Percentiles rank a stretch among this genome's conserved stretches.
phyloP scores from a whole-genome alignment of 2,797 vertebrate species.

The Prionace glauca region DNA sequence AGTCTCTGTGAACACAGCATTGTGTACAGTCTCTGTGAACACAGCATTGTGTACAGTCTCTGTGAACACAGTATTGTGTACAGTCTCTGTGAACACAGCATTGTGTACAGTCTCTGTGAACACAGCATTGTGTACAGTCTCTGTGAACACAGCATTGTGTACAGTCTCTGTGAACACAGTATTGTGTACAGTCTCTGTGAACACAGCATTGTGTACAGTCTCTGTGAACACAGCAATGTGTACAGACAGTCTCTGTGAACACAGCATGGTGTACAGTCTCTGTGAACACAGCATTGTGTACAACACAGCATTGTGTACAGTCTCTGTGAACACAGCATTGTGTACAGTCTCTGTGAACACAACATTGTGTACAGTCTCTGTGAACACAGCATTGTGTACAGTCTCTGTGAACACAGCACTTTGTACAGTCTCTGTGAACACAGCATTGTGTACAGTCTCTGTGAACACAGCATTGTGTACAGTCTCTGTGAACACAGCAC shows the following conservation, averaged over 20 bases:
- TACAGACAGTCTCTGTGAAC: not conserved
- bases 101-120: not conserved
- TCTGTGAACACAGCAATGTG: not conserved
- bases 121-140: not conserved
- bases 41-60: not conserved
- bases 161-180: not conserved
- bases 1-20: not conserved
- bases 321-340: not conserved
- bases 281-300: not conserved
- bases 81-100: no score
- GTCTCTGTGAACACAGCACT: not conserved
- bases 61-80: not conserved
- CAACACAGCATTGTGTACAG: not conserved
- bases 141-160: not conserved
- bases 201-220: not conserved
- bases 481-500: not conserved
- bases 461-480: not conserved
- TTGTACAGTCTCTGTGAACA: not conserved
- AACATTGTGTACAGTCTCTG: not conserved
- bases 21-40: not conserved
- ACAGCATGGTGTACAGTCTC: not conserved
- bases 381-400: not conserved
- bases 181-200: not conserved
- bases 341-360: not conserved
- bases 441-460: not conserved